Base-by-base conservation (phyloP, 2,888 invertebrate genomes). In the Macrosoma leucophasiata region DNA sequence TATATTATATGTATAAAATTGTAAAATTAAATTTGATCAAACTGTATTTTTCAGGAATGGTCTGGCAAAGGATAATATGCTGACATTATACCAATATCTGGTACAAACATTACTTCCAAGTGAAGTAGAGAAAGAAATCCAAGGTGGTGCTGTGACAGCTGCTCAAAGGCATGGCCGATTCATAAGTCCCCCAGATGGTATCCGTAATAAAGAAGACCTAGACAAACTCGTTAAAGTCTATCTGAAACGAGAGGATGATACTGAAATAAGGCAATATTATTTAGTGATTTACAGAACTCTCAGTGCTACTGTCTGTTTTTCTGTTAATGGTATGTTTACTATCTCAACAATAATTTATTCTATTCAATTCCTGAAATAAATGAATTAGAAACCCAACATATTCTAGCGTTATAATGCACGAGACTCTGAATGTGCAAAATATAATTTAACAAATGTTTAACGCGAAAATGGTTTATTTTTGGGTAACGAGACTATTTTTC, bases 51-150 rank as follows among this genome's bases (percentile, higher is more conserved):
- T 29, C 60, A 96, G 96, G 91, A 96, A 96, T 78, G 94, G 94
- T 14, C 84, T 97, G 21, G 90, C 91, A 52, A 92, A 91, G 29
- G 85, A 86, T 39, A 95, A 98, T 69, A 92, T 97, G 88, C 91
- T 95, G 58, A 91, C 94, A 7, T 85, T 98, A 39, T 97, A 96
- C 70, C 92, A 93, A 48, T 96, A 96, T 78, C 82, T 96, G 52
- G 87, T 91, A 18, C 89, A 91, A 40, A 92, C 91, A 39, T 78
- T 96, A 22, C 85, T 96, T 43, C 95, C 95, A 7, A 90, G 91
- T 59, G 91, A 90, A 72, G 82, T 90, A 10, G 90, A 90, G 49
- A 88, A 87, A 27, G 92, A 92, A 60, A 74, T 91, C 8, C 89
- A 90, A 60, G 90, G 91, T 6, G 91, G 90, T 7, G 89, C 91